These are phyloP conservation scores for Enteromius anoplus DNA, from an alignment of 2,797 vertebrate genomes.

Conservation along the genomic window DNA sequence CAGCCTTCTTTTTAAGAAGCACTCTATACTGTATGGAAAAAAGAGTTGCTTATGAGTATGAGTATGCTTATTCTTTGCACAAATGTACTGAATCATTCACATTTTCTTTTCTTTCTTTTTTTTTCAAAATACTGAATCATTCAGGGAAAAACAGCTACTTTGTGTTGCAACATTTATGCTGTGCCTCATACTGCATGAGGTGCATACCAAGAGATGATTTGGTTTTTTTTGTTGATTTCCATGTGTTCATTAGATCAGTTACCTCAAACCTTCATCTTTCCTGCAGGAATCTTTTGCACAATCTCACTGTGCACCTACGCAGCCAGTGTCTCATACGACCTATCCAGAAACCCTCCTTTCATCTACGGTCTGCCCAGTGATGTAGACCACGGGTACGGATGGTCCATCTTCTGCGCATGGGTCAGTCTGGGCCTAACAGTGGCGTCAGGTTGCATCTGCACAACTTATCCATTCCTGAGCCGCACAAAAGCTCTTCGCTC, in stretches of 20 bases:
- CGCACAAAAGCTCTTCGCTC: constrained; percentile 77
- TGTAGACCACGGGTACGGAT: constrained; percentile 86
- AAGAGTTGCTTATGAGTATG: neutral
- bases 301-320: constrained; percentile 87
- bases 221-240: neutral
- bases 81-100: neutral
- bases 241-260: neutral
- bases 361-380: constrained; percentile 84
- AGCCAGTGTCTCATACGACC: constrained; percentile 85
- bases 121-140: neutral
- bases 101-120: neutral
- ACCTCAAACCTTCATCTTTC: constrained; percentile 37
- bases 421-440: constrained; percentile 83
- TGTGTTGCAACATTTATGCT: neutral
- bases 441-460: constrained; percentile 83
- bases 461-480: constrained; percentile 81
- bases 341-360: constrained; percentile 84
- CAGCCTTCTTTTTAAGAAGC: neutral
- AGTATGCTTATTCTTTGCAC: neutral
- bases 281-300: constrained; percentile 87
- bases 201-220: neutral
- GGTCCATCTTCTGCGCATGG: constrained; percentile 87
- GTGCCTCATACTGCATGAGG: neutral
- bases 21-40: neutral
- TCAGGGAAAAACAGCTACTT: neutral